These are phyloP conservation scores for Willowsia nigromaculata DNA, from an alignment of 2,888 invertebrate species.

Conservation along the genomic window DNA sequence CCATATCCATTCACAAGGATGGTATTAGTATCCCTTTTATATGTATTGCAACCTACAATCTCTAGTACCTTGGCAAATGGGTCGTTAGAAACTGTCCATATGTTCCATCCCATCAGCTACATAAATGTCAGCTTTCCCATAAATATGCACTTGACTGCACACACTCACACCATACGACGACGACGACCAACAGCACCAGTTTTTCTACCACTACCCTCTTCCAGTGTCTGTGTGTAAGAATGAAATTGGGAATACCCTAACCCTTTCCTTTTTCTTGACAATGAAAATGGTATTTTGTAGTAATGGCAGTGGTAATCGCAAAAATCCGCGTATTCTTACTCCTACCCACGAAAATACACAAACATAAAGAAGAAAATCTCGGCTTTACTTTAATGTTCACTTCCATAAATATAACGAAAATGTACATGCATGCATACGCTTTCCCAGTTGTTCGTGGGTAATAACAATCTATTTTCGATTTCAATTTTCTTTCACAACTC, in stretches of 20 bases:
- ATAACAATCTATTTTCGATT: conserved; percentile 71
- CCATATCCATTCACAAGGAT: background rate
- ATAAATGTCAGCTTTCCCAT: conserved; percentile 77
- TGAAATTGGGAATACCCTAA: too few species aligned
- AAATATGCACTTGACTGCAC: conserved; percentile 76
- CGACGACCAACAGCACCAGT: background rate
- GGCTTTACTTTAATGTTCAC: background rate
- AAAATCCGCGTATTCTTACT: background rate
- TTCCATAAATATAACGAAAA: background rate
- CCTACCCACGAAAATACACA: background rate
- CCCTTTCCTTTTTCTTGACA: conserved; percentile 12
- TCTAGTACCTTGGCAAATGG: conserved; percentile 70
- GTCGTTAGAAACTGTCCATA: conserved; percentile 76
- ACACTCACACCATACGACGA: conserved; percentile 43
- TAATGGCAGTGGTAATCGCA: background rate
- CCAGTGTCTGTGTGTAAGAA: too few species aligned
- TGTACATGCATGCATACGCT: background rate
- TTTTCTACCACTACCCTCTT: too few species aligned
- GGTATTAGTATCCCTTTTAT: background rate
- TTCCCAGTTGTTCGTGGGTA: conserved; percentile 24
- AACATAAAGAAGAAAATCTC: conserved; percentile 10
- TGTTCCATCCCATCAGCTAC: conserved; percentile 77
- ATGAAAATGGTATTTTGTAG: background rate
- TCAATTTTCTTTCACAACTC: conserved; percentile 72
- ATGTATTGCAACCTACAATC: conserved; percentile 1